Evolutionary conservation across 2,888 invertebrate species (phyloP).

Genomic region (Aspidiotus destructor): DNA sequence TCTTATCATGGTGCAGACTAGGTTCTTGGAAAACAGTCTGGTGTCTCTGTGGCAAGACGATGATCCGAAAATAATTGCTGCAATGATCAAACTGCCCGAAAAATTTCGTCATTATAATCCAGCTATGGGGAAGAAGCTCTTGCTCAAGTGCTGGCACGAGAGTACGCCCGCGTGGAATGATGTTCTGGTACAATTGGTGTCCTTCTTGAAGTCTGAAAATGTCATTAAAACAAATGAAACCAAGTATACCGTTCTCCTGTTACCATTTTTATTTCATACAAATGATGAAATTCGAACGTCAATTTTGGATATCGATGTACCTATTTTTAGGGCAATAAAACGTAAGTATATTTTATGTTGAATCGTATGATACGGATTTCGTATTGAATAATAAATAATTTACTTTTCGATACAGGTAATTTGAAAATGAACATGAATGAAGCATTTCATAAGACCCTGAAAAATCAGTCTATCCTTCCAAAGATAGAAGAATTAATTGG

Average conservation of each 20-base stretch:
- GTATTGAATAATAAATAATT: neutral
- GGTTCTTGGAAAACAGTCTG: conserved; percentile 21
- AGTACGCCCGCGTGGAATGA: conserved; percentile 5
- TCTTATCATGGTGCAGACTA: conserved; percentile 4
- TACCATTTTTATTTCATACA: conserved; percentile 16
- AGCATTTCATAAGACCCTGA: neutral
- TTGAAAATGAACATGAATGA: neutral
- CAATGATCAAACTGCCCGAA: conserved; percentile 41
- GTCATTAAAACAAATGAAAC: conserved; percentile 5
- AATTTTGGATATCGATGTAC: conserved; percentile 21
- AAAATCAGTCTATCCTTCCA: conserved; percentile 3
- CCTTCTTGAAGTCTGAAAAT: neutral
- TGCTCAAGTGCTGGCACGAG: conserved; percentile 22
- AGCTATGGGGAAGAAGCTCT: conserved; percentile 8
- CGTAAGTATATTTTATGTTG: neutral
- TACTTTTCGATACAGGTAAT: neutral
- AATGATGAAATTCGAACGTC: neutral
- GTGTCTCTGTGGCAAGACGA: conserved; percentile 51
- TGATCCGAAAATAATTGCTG: conserved; percentile 51
- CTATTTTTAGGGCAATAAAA: conserved; percentile 20
- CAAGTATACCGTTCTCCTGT: conserved; percentile 8
- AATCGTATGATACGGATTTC: neutral
- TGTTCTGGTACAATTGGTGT: conserved; percentile 5
- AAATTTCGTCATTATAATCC: conserved; percentile 11
- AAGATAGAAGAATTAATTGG: conserved; percentile 16